Conservation (phyloP, 2,797 vertebrate genomes). For the Takifugu ocellatus region DNA sequence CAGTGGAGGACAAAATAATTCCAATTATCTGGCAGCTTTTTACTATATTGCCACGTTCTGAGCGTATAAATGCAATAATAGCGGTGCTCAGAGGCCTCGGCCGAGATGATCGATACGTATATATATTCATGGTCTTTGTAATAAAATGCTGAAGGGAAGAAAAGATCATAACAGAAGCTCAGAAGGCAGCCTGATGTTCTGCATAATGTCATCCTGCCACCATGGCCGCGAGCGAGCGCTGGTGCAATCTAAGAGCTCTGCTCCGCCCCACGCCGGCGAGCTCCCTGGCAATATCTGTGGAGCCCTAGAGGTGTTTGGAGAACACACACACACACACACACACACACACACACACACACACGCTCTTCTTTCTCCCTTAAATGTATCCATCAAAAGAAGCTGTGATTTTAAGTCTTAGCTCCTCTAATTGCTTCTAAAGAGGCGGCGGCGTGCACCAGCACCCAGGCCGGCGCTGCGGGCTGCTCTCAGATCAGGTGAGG, state of each 20-base stretch:
- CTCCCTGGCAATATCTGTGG: constrained; percentile 50
- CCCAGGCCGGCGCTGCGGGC: constrained; percentile 20
- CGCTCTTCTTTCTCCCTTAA: no score
- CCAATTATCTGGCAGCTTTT: constrained; percentile 3
- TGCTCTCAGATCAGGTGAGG: constrained; percentile 32
- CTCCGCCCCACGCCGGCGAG: constrained; percentile 38
- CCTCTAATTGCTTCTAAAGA: background rate
- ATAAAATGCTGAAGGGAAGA: constrained; percentile 10
- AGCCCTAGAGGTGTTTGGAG: constrained; percentile 50
- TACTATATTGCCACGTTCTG: constrained; percentile 8
- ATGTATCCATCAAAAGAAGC: background rate
- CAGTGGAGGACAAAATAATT: constrained; percentile 14
- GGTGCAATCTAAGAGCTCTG: constrained; percentile 43
- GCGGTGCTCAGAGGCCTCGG: constrained; percentile 9
- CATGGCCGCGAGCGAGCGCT: constrained; percentile 39
- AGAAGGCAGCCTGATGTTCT: constrained; percentile 40
- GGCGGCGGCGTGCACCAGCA: constrained; percentile 13
- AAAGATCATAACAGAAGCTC: constrained; percentile 27
- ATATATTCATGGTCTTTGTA: constrained; percentile 21
- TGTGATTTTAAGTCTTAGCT: background rate
- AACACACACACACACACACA: constrained; percentile 32
- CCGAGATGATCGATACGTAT: constrained; percentile 28
- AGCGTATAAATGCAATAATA: constrained; percentile 18
- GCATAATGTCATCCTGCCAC: constrained; percentile 45
- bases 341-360: no score